Base-by-base conservation (phyloP, 2,888 invertebrate species). In the Tachina fera region DNA sequence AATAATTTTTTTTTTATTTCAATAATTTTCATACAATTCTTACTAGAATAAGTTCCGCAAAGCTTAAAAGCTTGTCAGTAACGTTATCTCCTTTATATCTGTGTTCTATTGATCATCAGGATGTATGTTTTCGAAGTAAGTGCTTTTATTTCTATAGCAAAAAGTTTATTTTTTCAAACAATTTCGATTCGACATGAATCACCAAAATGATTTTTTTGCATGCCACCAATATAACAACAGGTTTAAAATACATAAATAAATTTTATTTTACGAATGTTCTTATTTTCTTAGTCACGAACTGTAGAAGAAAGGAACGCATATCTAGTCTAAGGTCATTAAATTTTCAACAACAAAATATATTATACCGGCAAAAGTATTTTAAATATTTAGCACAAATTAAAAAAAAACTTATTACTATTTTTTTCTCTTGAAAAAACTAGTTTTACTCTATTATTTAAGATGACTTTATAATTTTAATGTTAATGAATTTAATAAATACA, bases 321-420 rank as follows among this genome's bases (percentile, higher is more conserved):
- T n/a, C n/a, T 51, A 47, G 49, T 60, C 31, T 67, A 83, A 78
- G 83, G 77, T 83, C 77, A 13, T 76, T 65, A 56, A 10, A 43
- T 43, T 67, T 77, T 47, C 56, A 68, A 77, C 75, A 49, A 31
- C 22, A 71, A 65, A 65, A 43, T 14, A 22, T 31, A 39, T 39
- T 16, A 67, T 68, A 61, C 72, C 72, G 71, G 53, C 68, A 75
- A 67, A 81, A 53, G 39, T 43, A 60, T 22, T 67, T 72, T 56
- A 43, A 70, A 43, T 60, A 72, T 60, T 72, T 72, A 47, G 47
- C 63, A 45, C 61, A n/a, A 76, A 65, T 60, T 68, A 19, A 83
- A 72, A 72, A 58, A 71, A 53, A 31, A n/a, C 31, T n/a, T 9
- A 13, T 10, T 14, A n/a, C 3, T 39, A 51, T 39, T 51, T 9